These are phyloP conservation scores for Troilus luridus DNA, from an alignment of 2,888 invertebrate species.

Conservation along the genomic window DNA sequence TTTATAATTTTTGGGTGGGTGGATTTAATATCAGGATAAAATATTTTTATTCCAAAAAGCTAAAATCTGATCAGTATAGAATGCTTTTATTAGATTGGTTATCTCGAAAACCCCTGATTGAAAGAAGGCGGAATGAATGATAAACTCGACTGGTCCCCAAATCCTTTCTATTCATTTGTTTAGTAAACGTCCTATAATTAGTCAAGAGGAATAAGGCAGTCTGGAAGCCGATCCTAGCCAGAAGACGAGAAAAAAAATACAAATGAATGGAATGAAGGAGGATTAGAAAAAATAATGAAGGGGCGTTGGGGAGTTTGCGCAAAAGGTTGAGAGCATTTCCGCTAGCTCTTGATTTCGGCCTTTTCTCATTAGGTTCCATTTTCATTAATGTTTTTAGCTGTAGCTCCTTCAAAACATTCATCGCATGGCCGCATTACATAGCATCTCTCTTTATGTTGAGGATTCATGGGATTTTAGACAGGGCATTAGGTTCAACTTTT, in stretches of 20 bases:
- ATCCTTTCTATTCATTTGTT: slow-evolving; percentile 43
- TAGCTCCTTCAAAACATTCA: slow-evolving; percentile 17
- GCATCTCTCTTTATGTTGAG: not conserved
- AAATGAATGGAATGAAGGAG: slow-evolving; percentile 46
- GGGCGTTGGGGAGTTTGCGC: slow-evolving; percentile 40
- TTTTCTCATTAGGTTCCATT: slow-evolving; percentile 44
- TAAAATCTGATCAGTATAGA: not conserved
- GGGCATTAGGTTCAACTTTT: not conserved
- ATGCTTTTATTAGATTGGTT: not conserved
- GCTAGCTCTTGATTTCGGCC: slow-evolving; percentile 21
- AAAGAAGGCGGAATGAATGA: slow-evolving; percentile 4
- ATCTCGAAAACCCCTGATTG: slow-evolving; percentile 27
- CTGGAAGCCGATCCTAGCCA: not conserved
- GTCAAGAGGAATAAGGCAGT: slow-evolving; percentile 32
- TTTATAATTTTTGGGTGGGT: too few relatives aligned
- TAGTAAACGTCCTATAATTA: slow-evolving; percentile 13
- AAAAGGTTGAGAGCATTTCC: slow-evolving; percentile 26
- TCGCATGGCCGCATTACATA: not conserved
- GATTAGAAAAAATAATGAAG: slow-evolving; percentile 45
- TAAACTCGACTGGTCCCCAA: not conserved
- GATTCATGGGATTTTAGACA: slow-evolving; percentile 43
- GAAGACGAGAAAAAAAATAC: not conserved
- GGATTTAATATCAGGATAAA: too few relatives aligned
- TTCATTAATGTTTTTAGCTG: slow-evolving; percentile 39
- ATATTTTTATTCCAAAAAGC: not conserved